Percentiles rank a stretch among this genome's conserved stretches.
Conservation (phyloP, 23 tunicate species). For the Phallusia fumigata region DNA sequence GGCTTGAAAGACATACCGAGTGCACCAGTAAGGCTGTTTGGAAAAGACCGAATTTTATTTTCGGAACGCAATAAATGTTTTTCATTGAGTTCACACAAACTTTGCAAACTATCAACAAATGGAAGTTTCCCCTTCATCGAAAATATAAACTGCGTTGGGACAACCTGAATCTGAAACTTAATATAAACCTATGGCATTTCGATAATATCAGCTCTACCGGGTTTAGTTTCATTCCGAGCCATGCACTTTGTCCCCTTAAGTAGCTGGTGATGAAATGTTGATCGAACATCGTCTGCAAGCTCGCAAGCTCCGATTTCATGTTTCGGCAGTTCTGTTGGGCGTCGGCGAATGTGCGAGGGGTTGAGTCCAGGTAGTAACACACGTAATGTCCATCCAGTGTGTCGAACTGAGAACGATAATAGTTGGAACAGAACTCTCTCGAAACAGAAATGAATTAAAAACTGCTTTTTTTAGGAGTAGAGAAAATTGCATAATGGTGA, state of each 20-base stretch:
- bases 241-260: constrained; percentile 45
- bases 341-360: constrained; percentile 51
- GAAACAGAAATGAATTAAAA: not conserved
- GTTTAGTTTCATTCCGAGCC: constrained; percentile 75
- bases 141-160: not conserved
- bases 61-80: too few relatives aligned
- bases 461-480: too few relatives aligned
- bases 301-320: constrained; percentile 55
- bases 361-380: constrained; percentile 62
- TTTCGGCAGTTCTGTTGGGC: constrained; percentile 28
- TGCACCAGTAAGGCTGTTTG: too few relatives aligned
- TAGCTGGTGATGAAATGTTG: constrained; percentile 77
- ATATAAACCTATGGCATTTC: not conserved
- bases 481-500: too few relatives aligned
- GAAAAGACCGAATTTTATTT: too few relatives aligned
- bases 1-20: too few relatives aligned
- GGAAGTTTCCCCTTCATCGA: too few relatives aligned
- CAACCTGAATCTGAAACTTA: not conserved
- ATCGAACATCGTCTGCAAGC: constrained; percentile 62
- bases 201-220: constrained; percentile 24
- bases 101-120: too few relatives aligned
- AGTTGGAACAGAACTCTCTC: not conserved
- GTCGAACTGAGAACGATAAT: constrained; percentile 48
- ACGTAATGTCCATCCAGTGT: constrained; percentile 46
- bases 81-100: too few relatives aligned